phyloP scores from a whole-genome alignment of 2,797 vertebrate genomes.

The Borostomias antarcticus region DNA sequence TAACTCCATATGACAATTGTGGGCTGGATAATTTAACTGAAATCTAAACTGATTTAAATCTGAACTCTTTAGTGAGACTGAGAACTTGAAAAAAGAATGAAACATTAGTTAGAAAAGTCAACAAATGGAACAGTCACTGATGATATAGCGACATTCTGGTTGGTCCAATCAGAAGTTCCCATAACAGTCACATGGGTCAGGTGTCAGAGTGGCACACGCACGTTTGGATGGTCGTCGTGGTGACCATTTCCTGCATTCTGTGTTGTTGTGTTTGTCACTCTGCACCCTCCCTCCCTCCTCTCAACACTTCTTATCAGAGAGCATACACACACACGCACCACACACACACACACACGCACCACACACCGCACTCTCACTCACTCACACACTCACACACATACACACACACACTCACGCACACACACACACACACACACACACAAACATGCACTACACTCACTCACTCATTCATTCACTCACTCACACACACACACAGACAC shows the following conservation, averaged over 20 bases:
- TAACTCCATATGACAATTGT: background rate
- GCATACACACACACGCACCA: too few relatives aligned
- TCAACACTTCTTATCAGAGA: constrained; percentile 33
- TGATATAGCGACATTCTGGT: background rate
- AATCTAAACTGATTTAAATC: background rate
- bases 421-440: constrained; percentile 6
- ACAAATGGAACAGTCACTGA: background rate
- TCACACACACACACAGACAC: constrained; percentile 16
- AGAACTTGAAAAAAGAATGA: background rate
- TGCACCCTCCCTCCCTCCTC: background rate
- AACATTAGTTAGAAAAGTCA: too few relatives aligned
- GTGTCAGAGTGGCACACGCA: background rate
- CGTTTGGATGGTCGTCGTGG: background rate
- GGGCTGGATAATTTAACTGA: background rate
- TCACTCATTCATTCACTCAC: constrained; percentile 4
- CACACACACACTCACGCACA: constrained; percentile 15
- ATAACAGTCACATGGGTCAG: background rate
- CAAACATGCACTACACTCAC: background rate
- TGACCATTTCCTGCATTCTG: background rate
- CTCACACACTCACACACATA: constrained; percentile 18
- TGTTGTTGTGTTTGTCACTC: constrained; percentile 23
- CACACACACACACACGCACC: too few relatives aligned
- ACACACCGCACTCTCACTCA: constrained; percentile 13
- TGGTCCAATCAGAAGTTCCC: background rate
- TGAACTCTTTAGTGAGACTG: background rate